phyloP scores from a whole-genome alignment of 1,140 invertebrate species.

The Coptotermes formosanus region DNA sequence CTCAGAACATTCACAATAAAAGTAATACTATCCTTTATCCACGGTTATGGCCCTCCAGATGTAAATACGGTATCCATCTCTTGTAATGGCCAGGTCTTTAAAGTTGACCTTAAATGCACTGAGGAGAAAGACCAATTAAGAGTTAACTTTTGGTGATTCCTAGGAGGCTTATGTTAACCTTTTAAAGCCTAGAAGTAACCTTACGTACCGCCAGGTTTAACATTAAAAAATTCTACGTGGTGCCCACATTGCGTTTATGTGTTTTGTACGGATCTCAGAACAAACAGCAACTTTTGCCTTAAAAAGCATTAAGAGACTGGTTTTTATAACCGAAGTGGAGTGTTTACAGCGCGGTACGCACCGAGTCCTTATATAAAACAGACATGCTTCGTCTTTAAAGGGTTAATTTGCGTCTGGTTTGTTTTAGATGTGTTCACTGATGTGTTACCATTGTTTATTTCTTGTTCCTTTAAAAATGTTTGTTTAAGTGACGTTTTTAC shows the following conservation, averaged over 20 bases:
- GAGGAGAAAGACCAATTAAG: background rate
- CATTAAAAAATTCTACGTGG: too few relatives aligned
- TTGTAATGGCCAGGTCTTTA: background rate
- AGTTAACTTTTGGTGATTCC: background rate
- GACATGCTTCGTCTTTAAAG: too few relatives aligned
- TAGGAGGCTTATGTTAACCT: background rate
- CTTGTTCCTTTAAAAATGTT: background rate
- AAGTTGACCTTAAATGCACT: background rate
- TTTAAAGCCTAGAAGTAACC: too few relatives aligned
- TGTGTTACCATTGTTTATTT: background rate
- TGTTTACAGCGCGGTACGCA: too few relatives aligned
- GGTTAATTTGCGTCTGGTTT: background rate
- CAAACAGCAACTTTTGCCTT: too few relatives aligned
- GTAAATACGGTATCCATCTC: background rate
- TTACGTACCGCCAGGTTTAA: too few relatives aligned
- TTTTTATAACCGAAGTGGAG: too few relatives aligned
- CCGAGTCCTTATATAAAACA: too few relatives aligned
- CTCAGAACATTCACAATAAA: background rate
- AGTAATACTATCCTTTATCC: background rate
- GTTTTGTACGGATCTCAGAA: too few relatives aligned
- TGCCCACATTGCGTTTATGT: too few relatives aligned
- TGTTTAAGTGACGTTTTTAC: slow-evolving; percentile 1
- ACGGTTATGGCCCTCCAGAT: background rate
- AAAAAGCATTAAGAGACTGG: too few relatives aligned
- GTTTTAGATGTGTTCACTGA: background rate